Conservation (phyloP, 2,797 vertebrate species). For the Phrynocephalus vlangalii region DNA sequence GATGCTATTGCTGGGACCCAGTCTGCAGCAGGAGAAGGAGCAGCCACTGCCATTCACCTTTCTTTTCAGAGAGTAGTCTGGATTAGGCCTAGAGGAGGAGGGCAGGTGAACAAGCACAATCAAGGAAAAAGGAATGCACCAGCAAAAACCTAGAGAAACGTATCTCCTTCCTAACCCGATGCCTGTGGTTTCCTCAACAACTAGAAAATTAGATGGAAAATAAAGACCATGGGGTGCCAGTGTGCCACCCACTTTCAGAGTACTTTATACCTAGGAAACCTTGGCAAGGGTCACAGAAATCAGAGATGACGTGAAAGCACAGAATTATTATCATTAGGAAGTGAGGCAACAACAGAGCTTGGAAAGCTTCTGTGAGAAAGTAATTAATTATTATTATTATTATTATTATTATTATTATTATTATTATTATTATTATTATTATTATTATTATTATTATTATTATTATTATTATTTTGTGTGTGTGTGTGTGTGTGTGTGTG, state of each 20-base stretch:
- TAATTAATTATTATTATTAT: not conserved
- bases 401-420: too few relatives aligned
- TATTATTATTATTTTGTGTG: too few relatives aligned
- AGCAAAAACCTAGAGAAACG: too few relatives aligned
- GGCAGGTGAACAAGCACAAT: not conserved
- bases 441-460: too few relatives aligned
- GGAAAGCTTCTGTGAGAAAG: not conserved
- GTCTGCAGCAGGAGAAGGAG: not conserved
- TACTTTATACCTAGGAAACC: too few relatives aligned
- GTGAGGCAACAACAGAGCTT: not conserved
- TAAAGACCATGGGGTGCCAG: not conserved
- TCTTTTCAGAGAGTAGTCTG: not conserved
- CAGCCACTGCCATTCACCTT: not conserved
- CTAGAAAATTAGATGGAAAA: not conserved
- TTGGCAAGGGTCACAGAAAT: too few relatives aligned
- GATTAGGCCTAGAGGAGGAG: not conserved
- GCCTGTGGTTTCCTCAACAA: not conserved
- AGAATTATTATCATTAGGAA: not conserved
- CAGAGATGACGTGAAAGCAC: too few relatives aligned
- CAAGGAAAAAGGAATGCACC: too few relatives aligned
- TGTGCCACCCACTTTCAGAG: too few relatives aligned
- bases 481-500: too few relatives aligned
- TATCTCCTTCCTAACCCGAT: too few relatives aligned
- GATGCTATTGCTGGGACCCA: not conserved
- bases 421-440: too few relatives aligned